Conservation (phyloP, 2,113 vertebrate species). For the Upupa epops region DNA sequence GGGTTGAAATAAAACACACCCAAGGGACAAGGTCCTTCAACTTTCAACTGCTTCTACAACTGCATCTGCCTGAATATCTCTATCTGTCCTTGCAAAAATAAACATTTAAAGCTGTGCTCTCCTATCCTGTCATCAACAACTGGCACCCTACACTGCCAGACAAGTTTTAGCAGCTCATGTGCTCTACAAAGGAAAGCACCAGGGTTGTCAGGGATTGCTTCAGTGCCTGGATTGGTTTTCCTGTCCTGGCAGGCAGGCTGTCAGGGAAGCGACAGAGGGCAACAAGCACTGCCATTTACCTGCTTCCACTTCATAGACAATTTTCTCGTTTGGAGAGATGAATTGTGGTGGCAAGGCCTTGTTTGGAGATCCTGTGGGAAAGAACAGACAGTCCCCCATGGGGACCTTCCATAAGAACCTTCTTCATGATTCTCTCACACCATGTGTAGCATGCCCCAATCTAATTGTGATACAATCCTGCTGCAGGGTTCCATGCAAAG, state of each 20-base stretch:
- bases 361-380: conserved; percentile 64
- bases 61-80: neutral
- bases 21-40: neutral
- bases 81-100: neutral
- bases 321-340: conserved; percentile 65
- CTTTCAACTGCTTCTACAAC: neutral
- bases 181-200: fast-evolving
- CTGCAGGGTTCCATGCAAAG: neutral
- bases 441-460: fast-evolving
- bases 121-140: neutral
- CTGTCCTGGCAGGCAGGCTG: neutral
- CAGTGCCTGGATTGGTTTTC: neutral
- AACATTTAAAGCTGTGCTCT: neutral
- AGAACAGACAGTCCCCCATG: neutral
- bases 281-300: conserved; percentile 42
- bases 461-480: neutral
- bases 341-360: conserved; percentile 68
- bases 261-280: neutral
- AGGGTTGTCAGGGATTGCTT: neutral
- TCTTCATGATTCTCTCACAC: fast-evolving
- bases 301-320: conserved; percentile 71
- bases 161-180: fast-evolving
- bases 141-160: neutral
- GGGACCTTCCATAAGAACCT: neutral
- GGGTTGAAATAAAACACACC: neutral